Evolutionary conservation across 1,140 invertebrate genomes (phyloP), one percentile per base, ranked within the genome.

Genomic region (Tenebrio molitor): DNA sequence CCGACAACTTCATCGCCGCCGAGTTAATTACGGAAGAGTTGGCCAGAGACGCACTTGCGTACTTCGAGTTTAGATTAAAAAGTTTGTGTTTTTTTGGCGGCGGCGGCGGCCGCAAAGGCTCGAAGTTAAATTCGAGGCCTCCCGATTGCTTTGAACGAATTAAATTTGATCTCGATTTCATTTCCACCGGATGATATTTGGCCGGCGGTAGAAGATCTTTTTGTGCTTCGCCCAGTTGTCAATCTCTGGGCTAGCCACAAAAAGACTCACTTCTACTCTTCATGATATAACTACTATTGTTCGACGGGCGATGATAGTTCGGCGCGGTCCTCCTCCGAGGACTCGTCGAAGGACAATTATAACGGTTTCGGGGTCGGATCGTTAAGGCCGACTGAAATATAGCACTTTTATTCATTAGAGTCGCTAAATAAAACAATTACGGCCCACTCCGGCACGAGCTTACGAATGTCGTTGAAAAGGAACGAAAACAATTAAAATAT

Each of bases 401-500:
- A 58, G 50, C 50, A 58, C 50, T 58, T 71, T 66, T 71, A 71
- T 71, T 50, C 29, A 71, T 71, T 71, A 44, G 53, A 63, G 62
- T 36, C 41, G 63, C 44, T 63, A 63, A 36, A 64, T 63, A 42
- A 66, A 71, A 71, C 69, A 71, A 71, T 71, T 71, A 71, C 58
- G 19, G 69, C 41, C 62, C 33, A 63, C 41, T 71, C 64, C 39
- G 42, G 25, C 50, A 12, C 7, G 65, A 65, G 23, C 58, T 50
- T 39, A 65, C 69, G 69, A 71, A 71, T 71, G 44, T 58, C 53
- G 69, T 71, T 65, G 42, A 71, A 71, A 71, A 64, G 41, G 69
- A 71, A 71, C 58, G 42, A 62, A 71, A 71, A 71, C 69, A 71
- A 71, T 71, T 71, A 71, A 70, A 71, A 65, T 65, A 39, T 71